Evolutionary conservation across 1,140 invertebrate genomes (phyloP).

Genomic region (Phocides pigmalion): DNA sequence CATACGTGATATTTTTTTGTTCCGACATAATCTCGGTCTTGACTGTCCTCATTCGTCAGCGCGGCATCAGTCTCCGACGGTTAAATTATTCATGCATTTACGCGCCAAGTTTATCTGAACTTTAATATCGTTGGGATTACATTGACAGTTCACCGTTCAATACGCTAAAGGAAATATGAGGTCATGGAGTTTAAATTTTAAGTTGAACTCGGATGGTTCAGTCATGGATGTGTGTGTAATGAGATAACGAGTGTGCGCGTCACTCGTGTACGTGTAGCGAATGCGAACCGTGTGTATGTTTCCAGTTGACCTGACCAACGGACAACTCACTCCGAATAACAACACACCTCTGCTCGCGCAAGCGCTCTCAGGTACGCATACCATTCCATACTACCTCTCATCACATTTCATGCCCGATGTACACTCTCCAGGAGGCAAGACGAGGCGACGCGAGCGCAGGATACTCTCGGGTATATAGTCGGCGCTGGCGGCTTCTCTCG

Average conservation of each 20-base stretch:
- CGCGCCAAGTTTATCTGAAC: slow-evolving; percentile 62
- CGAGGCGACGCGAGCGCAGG: too few relatives aligned
- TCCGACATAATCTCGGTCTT: slow-evolving; percentile 75
- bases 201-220: slow-evolving; percentile 70
- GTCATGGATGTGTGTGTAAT: slow-evolving; percentile 76
- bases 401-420: too few relatives aligned
- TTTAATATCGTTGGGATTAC: slow-evolving; percentile 64
- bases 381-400: slow-evolving; percentile 39
- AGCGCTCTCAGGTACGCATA: slow-evolving; percentile 92
- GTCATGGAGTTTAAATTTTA: slow-evolving; percentile 19
- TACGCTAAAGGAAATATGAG: slow-evolving; percentile 31
- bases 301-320: slow-evolving; percentile 97
- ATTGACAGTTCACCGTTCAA: slow-evolving; percentile 56
- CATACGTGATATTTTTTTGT: slow-evolving; percentile 80
- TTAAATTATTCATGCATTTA: slow-evolving; percentile 80
- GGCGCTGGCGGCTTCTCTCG: too few relatives aligned
- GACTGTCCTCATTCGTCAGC: slow-evolving; percentile 67
- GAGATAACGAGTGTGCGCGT: slow-evolving; percentile 59
- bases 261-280: slow-evolving; percentile 65
- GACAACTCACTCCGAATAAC: slow-evolving; percentile 96
- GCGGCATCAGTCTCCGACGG: slow-evolving; percentile 68
- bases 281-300: slow-evolving; percentile 86
- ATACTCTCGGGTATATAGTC: too few relatives aligned
- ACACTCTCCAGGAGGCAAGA: too few relatives aligned
- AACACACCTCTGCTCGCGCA: slow-evolving; percentile 96